Base-by-base conservation (phyloP, 2,113 vertebrate genomes). In the Cyphomyrus discorhynchus region DNA sequence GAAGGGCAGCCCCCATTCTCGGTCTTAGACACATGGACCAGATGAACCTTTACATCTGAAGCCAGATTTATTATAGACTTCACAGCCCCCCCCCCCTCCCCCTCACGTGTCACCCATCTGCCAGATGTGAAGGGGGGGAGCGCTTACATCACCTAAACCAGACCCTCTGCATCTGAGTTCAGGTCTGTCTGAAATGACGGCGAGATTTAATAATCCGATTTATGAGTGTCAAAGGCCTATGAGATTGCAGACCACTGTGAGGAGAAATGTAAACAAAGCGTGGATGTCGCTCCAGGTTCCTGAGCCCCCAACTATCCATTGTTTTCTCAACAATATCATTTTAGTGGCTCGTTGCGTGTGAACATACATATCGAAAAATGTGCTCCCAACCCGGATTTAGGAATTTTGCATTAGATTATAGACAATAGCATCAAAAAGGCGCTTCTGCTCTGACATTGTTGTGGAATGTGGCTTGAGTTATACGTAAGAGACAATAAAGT, bases 1-100 rank as follows among this genome's bases (percentile, higher is more conserved):
- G 85, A 53, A 31, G 49, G 50, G 15, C n/a, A 15, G 85, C 39
- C 85, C 31, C 24, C n/a, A 17, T 50, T 35, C 50, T 31, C 8
- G 5, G 52, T 62, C 50, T 53, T 31, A 50, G 39, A 39, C 86
- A 87, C 52, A 88, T 88, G 86, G 27, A 13, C 86, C 35, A 45
- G 49, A 87, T 87, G 52, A 46, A 62, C 45, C 53, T 88, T 88
- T 62, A 88, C 56, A 88, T 58, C 52, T 45, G 19, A 88, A 42
- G 11, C 35, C 56, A 42, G 50, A 53, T 53, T 35, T 87, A 56
- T 31, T 53, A 35, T 31, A 6, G 50, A 2, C 74, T 80, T 80
- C 74, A 42, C 31, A 42, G 15, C 31, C 31, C 31, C 74, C 31
- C 70, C 70, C 10, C 2, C 46, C n/a, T 2, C 27, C 27, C 13